These are phyloP conservation scores for Epinotia brunnichana DNA, from an alignment of 2,888 invertebrate species.

Conservation along the genomic window DNA sequence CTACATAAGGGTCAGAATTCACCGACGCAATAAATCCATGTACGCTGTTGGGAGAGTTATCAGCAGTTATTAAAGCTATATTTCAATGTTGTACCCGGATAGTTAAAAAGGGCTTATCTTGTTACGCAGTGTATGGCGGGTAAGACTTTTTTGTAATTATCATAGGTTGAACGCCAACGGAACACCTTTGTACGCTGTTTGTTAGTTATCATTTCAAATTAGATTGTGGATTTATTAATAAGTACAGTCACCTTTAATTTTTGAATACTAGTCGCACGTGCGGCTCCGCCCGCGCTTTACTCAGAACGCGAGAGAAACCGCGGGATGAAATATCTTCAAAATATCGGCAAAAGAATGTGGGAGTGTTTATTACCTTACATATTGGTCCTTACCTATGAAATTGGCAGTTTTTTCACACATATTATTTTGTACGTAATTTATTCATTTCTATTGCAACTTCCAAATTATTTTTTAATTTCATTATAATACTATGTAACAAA, in stretches of 20 bases:
- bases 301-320: too few species aligned
- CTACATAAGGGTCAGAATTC: not conserved
- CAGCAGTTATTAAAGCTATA: slow-evolving; percentile 30
- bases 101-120: not conserved
- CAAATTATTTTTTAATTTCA: too few species aligned
- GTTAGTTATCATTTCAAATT: slow-evolving; percentile 33
- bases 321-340: too few species aligned
- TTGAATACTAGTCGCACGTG: not conserved
- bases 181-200: slow-evolving; percentile 26
- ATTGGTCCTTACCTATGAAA: too few species aligned
- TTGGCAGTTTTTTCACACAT: too few species aligned
- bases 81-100: not conserved
- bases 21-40: too few species aligned
- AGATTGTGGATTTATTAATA: slow-evolving; percentile 34
- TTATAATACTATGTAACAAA: too few species aligned
- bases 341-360: too few species aligned
- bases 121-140: not conserved
- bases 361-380: too few species aligned
- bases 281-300: too few species aligned
- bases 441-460: too few species aligned
- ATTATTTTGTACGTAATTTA: too few species aligned
- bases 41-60: not conserved
- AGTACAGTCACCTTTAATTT: slow-evolving; percentile 5
- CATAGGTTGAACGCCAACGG: slow-evolving; percentile 4
- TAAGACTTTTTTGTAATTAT: not conserved